Conservation (phyloP, 2,888 invertebrate species). For the Andrena bucephala region DNA sequence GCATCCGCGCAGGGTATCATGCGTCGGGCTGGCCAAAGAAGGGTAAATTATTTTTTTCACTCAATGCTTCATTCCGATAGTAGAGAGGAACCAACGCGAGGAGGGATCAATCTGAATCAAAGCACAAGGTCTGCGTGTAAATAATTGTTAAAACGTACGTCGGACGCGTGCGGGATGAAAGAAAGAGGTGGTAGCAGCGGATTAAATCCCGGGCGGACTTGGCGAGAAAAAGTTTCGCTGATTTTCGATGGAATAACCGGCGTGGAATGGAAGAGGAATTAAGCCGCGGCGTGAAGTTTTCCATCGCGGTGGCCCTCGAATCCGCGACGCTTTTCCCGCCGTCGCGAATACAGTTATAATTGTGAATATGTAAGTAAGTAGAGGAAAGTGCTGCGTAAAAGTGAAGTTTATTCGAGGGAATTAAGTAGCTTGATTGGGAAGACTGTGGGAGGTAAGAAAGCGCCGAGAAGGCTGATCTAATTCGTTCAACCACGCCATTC, state of each 20-base stretch:
- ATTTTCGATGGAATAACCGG: slow-evolving; percentile 11
- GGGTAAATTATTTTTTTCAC: slow-evolving; percentile 11
- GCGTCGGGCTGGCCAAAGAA: slow-evolving; percentile 16
- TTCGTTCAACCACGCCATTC: slow-evolving; percentile 43
- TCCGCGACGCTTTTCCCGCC: slow-evolving; percentile 19
- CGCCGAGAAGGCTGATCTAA: slow-evolving; percentile 23
- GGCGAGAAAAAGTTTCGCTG: slow-evolving; percentile 13
- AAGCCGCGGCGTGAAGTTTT: slow-evolving; percentile 24
- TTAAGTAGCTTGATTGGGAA: slow-evolving; percentile 58
- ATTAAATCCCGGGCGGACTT: slow-evolving; percentile 10
- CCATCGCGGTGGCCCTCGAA: slow-evolving; percentile 17
- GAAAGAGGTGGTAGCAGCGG: not conserved
- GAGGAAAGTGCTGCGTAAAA: slow-evolving; percentile 31
- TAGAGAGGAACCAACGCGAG: not conserved
- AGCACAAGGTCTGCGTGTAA: slow-evolving; percentile 34
- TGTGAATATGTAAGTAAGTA: slow-evolving; percentile 72
- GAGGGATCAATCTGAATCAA: not conserved
- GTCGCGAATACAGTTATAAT: slow-evolving; percentile 51
- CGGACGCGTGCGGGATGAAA: slow-evolving; percentile 17
- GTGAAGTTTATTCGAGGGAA: slow-evolving; percentile 51
- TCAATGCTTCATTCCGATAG: not conserved
- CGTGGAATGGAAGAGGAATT: slow-evolving; percentile 29
- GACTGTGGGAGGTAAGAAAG: slow-evolving; percentile 31
- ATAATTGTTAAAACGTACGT: slow-evolving; percentile 43
- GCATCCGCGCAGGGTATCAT: slow-evolving; percentile 21